These are phyloP conservation scores for Ibidorhyncha struthersii DNA, from an alignment of 2,113 vertebrate genomes.

Conservation along the genomic window DNA sequence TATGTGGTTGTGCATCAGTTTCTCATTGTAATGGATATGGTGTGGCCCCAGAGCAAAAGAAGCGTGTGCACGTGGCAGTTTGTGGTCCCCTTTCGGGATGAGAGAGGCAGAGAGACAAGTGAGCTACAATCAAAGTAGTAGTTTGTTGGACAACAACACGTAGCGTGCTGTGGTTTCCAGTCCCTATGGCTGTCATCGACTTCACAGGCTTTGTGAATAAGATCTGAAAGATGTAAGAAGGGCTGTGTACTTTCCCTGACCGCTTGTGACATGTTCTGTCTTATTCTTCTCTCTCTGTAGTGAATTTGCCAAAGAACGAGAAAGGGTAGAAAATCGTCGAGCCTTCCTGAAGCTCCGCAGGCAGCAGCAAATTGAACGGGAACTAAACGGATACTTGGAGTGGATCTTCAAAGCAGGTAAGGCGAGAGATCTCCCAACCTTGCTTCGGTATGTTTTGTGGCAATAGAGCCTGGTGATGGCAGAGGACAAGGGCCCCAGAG, in stretches of 20 bases:
- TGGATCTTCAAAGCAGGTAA: conserved; percentile 98
- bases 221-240: not conserved
- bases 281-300: conserved; percentile 52
- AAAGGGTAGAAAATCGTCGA: conserved; percentile 93
- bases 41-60: not conserved
- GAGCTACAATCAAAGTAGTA: not conserved
- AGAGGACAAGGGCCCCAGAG: not conserved
- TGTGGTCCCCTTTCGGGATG: not conserved
- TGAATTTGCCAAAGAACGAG: conserved; percentile 95
- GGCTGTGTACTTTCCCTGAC: not conserved
- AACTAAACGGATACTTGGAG: conserved; percentile 93
- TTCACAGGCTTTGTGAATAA: not conserved
- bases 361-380: conserved; percentile 95
- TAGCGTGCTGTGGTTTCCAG: not conserved
- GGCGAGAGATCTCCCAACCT: not conserved
- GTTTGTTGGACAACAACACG: fast-evolving
- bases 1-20: too few relatives aligned
- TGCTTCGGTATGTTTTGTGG: not conserved
- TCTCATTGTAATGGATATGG: too few relatives aligned
- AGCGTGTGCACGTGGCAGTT: fast-evolving
- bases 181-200: fast-evolving
- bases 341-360: conserved; percentile 95
- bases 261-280: not conserved
- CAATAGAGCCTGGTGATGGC: not conserved
- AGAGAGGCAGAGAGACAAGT: not conserved